Evolutionary conservation across 1,140 invertebrate species (phyloP).

Genomic region (Brevipalpus yothersi): DNA sequence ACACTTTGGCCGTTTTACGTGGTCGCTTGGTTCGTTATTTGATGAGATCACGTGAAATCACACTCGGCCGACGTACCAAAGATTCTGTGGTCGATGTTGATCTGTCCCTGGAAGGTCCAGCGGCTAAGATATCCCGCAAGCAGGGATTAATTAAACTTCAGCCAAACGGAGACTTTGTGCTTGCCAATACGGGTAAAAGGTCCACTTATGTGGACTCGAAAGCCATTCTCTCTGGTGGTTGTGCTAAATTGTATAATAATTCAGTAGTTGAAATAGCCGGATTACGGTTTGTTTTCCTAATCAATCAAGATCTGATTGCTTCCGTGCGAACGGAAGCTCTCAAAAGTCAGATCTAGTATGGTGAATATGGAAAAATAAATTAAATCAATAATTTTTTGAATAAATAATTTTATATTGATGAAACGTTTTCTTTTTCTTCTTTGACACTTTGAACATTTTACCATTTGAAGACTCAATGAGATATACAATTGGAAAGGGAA

Average conservation of each 20-base stretch:
- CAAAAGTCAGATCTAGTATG: conserved; percentile 21
- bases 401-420: no score
- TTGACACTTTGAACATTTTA: no score
- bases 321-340: conserved; percentile 53
- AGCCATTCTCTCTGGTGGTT: conserved; percentile 58
- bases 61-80: conserved; percentile 63
- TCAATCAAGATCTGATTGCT: conserved; percentile 72
- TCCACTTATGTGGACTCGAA: conserved; percentile 79
- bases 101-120: conserved; percentile 59
- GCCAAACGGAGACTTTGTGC: conserved; percentile 76
- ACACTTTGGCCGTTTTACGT: conserved; percentile 65
- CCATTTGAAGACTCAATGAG: no score
- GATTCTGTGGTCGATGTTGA: conserved; percentile 82
- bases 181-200: conserved; percentile 81
- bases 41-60: conserved; percentile 86
- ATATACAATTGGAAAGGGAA: no score
- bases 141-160: conserved; percentile 69
- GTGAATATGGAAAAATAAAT: no score
- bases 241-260: conserved; percentile 55
- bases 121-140: conserved; percentile 40
- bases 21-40: conserved; percentile 76
- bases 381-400: no score
- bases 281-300: conserved; percentile 67
- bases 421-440: no score
- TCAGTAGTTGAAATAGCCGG: conserved; percentile 81